phyloP scores from a whole-genome alignment of 2,113 vertebrate species.

The Grammomys dolichurus region DNA sequence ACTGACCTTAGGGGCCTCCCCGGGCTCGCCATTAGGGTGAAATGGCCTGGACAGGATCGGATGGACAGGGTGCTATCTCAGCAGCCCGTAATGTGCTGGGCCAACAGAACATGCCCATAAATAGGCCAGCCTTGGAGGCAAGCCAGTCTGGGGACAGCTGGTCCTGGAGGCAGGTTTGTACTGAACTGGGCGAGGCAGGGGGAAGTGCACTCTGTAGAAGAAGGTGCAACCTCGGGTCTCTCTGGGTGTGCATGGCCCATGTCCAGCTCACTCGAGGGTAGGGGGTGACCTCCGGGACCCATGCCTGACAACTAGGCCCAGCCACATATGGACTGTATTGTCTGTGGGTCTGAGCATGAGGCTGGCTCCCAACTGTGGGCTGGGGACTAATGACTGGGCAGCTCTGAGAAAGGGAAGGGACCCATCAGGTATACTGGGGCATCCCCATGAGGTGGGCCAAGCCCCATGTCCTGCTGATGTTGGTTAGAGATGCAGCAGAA shows the following conservation, averaged over 20 bases:
- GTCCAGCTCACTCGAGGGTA: background rate
- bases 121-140: slow-evolving; percentile 84
- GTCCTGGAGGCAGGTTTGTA: slow-evolving; percentile 50
- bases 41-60: slow-evolving; percentile 88
- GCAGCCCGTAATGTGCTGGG: slow-evolving; percentile 90
- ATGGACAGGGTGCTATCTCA: slow-evolving; percentile 92
- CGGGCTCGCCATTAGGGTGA: slow-evolving; percentile 88
- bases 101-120: slow-evolving; percentile 92
- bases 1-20: background rate
- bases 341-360: background rate
- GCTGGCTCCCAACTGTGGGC: background rate
- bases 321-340: background rate
- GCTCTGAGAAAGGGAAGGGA: background rate
- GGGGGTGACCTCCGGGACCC: background rate
- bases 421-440: background rate
- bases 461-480: background rate
- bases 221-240: background rate
- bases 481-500: background rate
- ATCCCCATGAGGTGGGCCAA: background rate
- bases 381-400: background rate
- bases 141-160: slow-evolving; percentile 13
- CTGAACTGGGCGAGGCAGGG: background rate
- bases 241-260: fast-evolving
- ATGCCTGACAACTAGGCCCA: background rate
- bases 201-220: background rate